Evolutionary conservation across 2,888 invertebrate genomes (phyloP).

Genomic region (Drosophila pseudotakahashii): DNA sequence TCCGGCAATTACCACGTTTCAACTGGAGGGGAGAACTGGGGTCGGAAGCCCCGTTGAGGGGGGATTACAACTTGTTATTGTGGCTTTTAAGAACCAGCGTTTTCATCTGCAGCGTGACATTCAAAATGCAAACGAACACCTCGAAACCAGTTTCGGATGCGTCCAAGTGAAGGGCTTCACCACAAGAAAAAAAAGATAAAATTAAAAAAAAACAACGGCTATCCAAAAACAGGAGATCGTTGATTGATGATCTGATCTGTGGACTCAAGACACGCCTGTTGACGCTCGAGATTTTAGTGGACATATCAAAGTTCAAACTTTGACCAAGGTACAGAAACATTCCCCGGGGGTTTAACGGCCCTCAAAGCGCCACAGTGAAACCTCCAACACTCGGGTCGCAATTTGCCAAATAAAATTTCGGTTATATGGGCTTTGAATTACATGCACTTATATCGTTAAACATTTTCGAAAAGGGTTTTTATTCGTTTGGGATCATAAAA

Average conservation of each 20-base stretch:
- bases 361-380: constrained; percentile 16
- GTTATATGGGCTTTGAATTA: constrained; percentile 1
- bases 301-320: constrained; percentile 15
- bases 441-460: constrained; percentile 12
- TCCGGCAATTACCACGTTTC: constrained; percentile 44
- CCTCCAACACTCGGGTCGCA: constrained; percentile 8
- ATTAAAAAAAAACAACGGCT: not conserved
- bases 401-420: constrained; percentile 1
- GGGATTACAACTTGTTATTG: constrained; percentile 34
- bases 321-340: constrained; percentile 20
- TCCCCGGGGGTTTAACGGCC: constrained; percentile 44
- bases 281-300: constrained; percentile 5
- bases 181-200: not conserved
- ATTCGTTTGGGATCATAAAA: not conserved
- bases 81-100: constrained; percentile 53
- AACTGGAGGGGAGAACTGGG: not conserved
- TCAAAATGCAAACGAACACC: constrained; percentile 54
- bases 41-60: not conserved
- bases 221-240: constrained; percentile 28
- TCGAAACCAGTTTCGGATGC: constrained; percentile 40
- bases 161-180: constrained; percentile 56
- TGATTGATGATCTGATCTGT: constrained; percentile 34
- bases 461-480: not conserved
- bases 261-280: constrained; percentile 28
- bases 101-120: constrained; percentile 47